Percentiles rank a stretch among this genome's conserved stretches.
phyloP scores from a whole-genome alignment of 2,797 vertebrate genomes.

The Chelon labrosus region DNA sequence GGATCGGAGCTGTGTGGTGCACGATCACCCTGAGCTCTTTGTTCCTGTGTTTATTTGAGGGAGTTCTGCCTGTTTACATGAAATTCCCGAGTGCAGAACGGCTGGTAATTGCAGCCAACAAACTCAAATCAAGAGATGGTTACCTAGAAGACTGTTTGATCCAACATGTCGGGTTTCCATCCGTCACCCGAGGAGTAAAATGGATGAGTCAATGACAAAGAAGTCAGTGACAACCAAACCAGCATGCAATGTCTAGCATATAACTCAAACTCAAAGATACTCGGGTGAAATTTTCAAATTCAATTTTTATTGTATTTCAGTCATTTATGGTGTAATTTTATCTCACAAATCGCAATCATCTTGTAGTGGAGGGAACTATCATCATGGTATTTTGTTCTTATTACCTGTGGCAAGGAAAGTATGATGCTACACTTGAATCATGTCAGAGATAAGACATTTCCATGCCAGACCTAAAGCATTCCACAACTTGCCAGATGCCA shows the following conservation, averaged over 20 bases:
- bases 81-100: conserved; percentile 38
- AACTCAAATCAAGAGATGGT: conserved; percentile 50
- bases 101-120: conserved; percentile 67
- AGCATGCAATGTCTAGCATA: background rate
- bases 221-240: background rate
- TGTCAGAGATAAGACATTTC: no score
- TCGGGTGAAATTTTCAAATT: no score
- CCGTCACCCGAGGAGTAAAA: background rate
- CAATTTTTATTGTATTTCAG: background rate
- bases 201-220: conserved; percentile 9
- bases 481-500: no score
- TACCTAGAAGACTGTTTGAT: conserved; percentile 37
- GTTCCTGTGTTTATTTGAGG: conserved; percentile 69
- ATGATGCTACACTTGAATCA: no score
- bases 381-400: no score
- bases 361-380: no score
- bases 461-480: no score
- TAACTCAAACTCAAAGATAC: background rate
- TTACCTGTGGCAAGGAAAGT: no score
- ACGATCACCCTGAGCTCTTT: conserved; percentile 46
- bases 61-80: conserved; percentile 64
- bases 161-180: conserved; percentile 17
- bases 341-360: no score
- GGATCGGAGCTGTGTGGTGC: conserved; percentile 23
- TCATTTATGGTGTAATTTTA: background rate